These are phyloP conservation scores for Petrocephalus microphthalmus DNA, from an alignment of 2,113 vertebrate species.

Conservation along the genomic window DNA sequence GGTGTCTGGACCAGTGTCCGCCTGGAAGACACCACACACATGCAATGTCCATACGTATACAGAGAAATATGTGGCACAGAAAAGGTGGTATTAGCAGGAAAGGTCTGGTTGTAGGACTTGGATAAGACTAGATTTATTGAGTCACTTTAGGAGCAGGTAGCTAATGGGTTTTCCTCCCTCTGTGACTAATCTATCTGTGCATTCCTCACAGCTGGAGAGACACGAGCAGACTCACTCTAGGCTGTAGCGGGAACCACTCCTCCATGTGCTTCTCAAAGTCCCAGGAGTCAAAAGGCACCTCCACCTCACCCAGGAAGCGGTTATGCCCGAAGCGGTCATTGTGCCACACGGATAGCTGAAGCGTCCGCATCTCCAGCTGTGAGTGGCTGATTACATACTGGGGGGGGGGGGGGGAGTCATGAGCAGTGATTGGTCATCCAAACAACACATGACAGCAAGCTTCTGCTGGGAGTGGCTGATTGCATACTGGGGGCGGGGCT, in stretches of 20 bases:
- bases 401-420: neutral
- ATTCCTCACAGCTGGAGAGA: constrained; percentile 9
- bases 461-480: constrained; percentile 74
- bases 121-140: neutral
- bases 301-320: constrained; percentile 91
- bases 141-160: neutral
- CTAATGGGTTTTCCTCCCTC: neutral
- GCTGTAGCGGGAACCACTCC: constrained; percentile 84
- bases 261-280: constrained; percentile 83
- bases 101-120: neutral
- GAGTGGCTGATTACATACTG: constrained; percentile 95
- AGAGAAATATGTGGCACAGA: neutral
- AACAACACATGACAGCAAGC: neutral
- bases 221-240: constrained; percentile 56
- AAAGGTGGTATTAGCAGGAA: neutral
- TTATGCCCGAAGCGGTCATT: constrained; percentile 90
- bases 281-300: constrained; percentile 89
- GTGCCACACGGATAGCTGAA: constrained; percentile 94
- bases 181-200: neutral
- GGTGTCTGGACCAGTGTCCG: constrained; percentile 64
- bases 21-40: constrained; percentile 47
- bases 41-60: neutral
- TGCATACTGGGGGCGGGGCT: constrained; percentile 66
- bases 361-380: constrained; percentile 85
- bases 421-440: neutral